Evolutionary conservation across 2,113 vertebrate species (phyloP).

Genomic region (Xyrauchen texanus): DNA sequence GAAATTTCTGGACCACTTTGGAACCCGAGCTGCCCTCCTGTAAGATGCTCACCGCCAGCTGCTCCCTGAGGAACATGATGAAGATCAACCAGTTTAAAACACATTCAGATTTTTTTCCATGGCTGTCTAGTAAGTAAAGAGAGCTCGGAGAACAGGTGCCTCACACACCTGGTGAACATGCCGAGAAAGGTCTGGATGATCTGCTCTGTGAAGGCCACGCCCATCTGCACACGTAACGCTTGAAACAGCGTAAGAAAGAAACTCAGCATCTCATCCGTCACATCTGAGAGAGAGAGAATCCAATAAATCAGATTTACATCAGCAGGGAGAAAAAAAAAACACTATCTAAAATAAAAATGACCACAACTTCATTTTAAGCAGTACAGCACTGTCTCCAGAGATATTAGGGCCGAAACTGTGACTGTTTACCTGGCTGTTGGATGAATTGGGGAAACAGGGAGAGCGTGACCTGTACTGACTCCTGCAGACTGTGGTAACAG

Average conservation of each 20-base stretch:
- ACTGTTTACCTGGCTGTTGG: constrained; percentile 89
- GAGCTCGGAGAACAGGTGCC: background rate
- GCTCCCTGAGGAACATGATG: constrained; percentile 78
- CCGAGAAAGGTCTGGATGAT: constrained; percentile 98
- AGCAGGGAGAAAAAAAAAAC: too few species aligned
- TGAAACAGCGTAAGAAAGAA: constrained; percentile 98
- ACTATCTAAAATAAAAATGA: too few species aligned
- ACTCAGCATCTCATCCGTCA: constrained; percentile 96
- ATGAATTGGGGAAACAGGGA: constrained; percentile 94
- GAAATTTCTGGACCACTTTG: constrained; percentile 93
- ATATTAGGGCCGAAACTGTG: too few species aligned
- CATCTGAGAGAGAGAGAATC: constrained; percentile 72
- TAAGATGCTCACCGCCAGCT: constrained; percentile 94
- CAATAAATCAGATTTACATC: background rate
- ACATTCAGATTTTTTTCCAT: too few species aligned
- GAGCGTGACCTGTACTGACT: constrained; percentile 95
- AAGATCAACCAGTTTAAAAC: background rate
- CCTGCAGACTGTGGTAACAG: constrained; percentile 96
- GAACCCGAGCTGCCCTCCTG: constrained; percentile 96
- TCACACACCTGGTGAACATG: constrained; percentile 94
- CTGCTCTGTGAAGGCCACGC: constrained; percentile 94
- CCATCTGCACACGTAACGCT: constrained; percentile 96
- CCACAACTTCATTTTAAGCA: too few species aligned
- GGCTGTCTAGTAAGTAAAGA: too few species aligned
- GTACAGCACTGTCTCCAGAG: too few species aligned